Conservation (phyloP, 92 coral and sea anemone genomes). For the Parazoanthus darwini region DNA sequence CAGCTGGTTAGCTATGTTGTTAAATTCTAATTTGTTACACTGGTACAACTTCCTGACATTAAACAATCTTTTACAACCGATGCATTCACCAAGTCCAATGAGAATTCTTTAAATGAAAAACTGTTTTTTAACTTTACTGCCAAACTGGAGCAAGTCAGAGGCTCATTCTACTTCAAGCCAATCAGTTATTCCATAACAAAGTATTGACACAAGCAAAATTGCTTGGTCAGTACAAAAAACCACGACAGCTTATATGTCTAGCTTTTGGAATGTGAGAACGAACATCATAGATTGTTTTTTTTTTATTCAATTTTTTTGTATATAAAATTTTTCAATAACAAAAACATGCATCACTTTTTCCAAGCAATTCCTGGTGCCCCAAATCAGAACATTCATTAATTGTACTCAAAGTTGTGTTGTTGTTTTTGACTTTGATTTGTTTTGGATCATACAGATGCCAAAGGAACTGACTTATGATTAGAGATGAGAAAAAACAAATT, state of each 20-base stretch:
- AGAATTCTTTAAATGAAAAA: neutral
- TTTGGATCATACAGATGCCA: too few species aligned
- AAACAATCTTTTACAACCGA: neutral
- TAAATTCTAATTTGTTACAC: neutral
- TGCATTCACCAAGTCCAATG: neutral
- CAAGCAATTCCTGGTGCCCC: neutral
- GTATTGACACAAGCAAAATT: neutral
- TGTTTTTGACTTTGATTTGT: too few species aligned
- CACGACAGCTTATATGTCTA: too few species aligned
- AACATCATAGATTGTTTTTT: too few species aligned
- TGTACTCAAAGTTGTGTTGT: too few species aligned
- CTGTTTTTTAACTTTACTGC: neutral
- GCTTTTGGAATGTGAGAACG: too few species aligned
- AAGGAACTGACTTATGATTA: too few species aligned
- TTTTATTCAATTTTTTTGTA: too few species aligned
- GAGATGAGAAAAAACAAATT: too few species aligned
- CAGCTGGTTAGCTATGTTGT: neutral
- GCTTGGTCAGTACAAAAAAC: neutral
- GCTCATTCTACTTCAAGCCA: neutral
- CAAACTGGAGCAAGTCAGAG: neutral
- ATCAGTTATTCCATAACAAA: neutral
- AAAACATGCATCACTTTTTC: too few species aligned
- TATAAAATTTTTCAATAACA: too few species aligned
- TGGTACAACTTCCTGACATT: constrained; percentile 33
- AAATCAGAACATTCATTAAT: too few species aligned